These are phyloP conservation scores for Sternotherus odoratus DNA, from an alignment of 2,797 vertebrate genomes.

Conservation along the genomic window DNA sequence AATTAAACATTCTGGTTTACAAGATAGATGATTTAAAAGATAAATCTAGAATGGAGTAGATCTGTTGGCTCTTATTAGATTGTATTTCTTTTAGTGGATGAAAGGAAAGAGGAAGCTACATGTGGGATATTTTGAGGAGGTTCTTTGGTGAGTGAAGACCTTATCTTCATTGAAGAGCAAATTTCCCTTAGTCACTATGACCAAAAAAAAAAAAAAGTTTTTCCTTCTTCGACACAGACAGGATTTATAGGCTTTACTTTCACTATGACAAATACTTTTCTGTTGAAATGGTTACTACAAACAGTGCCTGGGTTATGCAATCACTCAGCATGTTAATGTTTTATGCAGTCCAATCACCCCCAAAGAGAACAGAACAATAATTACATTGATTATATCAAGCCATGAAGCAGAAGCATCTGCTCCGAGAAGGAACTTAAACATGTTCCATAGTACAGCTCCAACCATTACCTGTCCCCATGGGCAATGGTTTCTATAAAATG, in stretches of 20 bases:
- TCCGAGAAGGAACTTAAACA: neutral
- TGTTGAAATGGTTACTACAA: neutral
- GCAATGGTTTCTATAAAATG: neutral
- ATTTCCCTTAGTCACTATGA: constrained; percentile 66
- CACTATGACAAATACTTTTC: constrained; percentile 6
- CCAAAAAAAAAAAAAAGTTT: neutral
- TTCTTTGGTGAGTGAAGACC: constrained; percentile 41
- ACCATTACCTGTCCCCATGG: neutral
- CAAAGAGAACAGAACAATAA: neutral
- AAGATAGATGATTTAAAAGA: neutral
- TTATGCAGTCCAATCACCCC: neutral
- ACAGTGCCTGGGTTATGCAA: constrained; percentile 11
- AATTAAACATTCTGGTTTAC: neutral
- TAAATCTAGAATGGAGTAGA: neutral
- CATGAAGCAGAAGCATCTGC: neutral
- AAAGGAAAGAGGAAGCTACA: constrained; percentile 7
- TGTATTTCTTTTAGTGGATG: constrained; percentile 39
- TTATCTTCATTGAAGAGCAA: constrained; percentile 9
- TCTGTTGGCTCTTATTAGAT: neutral
- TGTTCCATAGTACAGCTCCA: neutral
- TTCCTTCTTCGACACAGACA: neutral
- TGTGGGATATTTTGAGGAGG: constrained; percentile 33
- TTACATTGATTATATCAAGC: neutral
- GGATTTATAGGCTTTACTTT: constrained; percentile 11
- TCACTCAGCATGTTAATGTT: neutral